Evolutionary conservation across 2,113 vertebrate genomes (phyloP), one percentile per base, ranked within the genome.

Genomic region (Microcebus murinus): DNA sequence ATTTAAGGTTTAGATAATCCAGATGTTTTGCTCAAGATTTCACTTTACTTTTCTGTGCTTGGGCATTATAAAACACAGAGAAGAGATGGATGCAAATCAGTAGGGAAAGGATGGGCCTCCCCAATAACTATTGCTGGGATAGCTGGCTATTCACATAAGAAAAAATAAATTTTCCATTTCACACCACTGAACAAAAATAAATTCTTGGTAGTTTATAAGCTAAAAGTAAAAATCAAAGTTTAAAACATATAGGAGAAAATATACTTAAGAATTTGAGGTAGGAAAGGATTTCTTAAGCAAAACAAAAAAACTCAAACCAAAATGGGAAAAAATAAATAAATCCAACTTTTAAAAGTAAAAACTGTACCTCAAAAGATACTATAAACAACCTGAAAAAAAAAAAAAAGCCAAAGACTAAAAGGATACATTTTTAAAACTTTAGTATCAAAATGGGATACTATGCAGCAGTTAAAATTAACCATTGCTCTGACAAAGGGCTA

Each of bases 41-140:
- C 21, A 55, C 45, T 92, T 93, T 63, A 65, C 55, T 89, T 84
- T 96, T 31, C 61, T 57, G 36, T 90, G 48, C 68, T 61, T 96
- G n/a, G 9, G 70, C 9, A 61, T 67, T 74, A 80, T 17, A 91
- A 94, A 88, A 85, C 36, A 71, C 8, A 36, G 45, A 90, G 23
- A 85, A 27, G 29, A 42, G 25, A 65, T 1, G 34, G 39, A n/a
- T 45, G 27, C 36, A 82, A 87, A 83, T 50, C 29, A 59, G 18
- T 52, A 23, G 57, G 29, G 61, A 79, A 94, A 80, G 36, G 18
- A 73, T 61, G 61, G 52, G 34, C n/a, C 73, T 42, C 76, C 68
- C 42, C 42, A 61, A n/a, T 73, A 68, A 68, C 71, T 81, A 7
- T 48, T 34, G 5, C 50, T 79, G 3, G 12, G 39, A 71, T 83